Base-by-base conservation (phyloP, 2,113 vertebrate genomes). In the Pseudois nayaur region DNA sequence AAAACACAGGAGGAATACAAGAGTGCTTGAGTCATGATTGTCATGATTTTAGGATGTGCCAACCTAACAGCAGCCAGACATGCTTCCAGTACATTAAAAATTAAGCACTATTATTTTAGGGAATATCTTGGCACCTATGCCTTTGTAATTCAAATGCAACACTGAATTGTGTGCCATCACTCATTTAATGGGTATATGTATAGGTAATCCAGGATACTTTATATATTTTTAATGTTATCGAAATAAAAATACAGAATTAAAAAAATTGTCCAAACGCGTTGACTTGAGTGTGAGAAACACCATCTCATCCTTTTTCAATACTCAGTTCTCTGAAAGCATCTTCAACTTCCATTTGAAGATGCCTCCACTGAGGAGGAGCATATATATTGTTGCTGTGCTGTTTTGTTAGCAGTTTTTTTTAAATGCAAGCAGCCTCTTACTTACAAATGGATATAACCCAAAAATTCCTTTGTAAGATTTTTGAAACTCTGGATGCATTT, bases 41-140 rank as follows among this genome's bases (percentile, higher is more conserved):
- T 59, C n/a, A 40, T 96, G 81, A 82, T 76, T 94, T 97, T 96
- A 94, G 81, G 43, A 62, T 92, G 31, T 97, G 55, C 45, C 82
- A 89, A 19, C n/a, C 43, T 92, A 89, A 83, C 40, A 96, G 87
- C 60, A 95, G 45, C 54, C 25, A 92, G 93, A 87, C 50, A 71
- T 88, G 8, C 60, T 95, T 94, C 55, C 8, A 79, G 62, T 67
- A 82, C 57, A 89, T 74, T 95, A 87, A 94, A 96, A 92, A 81
- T 90, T 95, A 92, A 94, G 50, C 81, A 83, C 71, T 74, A 31
- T 71, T 43, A 76, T 86, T 91, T 97, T 93, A 87, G 82, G 59
- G 36, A 36, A 59, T 94, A 88, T 96, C 74, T 97, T 78, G 27
- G 27, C 29, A 57, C 31, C 50, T 71, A 3, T 94, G 43, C 43